phyloP scores from a whole-genome alignment of 2,888 invertebrate genomes.

The Platycheirus rosarum region DNA sequence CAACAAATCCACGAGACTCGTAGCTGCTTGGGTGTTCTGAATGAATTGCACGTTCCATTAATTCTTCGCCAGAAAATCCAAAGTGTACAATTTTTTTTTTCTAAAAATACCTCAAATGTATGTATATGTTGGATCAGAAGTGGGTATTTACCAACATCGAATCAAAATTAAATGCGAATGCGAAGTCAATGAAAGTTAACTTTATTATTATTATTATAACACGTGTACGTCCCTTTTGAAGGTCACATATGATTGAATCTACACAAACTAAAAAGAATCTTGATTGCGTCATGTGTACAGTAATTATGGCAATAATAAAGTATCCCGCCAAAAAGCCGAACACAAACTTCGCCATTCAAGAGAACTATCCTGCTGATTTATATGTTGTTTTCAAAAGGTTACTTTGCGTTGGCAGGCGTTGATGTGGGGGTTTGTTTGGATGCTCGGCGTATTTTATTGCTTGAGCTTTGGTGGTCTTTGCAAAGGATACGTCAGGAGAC shows the following conservation, averaged over 20 bases:
- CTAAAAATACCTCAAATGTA: constrained; percentile 33
- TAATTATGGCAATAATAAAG: background rate
- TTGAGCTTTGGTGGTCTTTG: no score
- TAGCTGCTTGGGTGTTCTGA: constrained; percentile 7
- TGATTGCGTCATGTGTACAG: background rate
- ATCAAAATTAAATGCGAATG: constrained; percentile 24
- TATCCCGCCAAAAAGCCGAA: background rate
- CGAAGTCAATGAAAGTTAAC: background rate
- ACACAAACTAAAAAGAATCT: constrained; percentile 1
- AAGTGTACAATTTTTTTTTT: constrained; percentile 1
- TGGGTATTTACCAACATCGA: background rate
- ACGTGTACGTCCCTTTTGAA: constrained; percentile 4
- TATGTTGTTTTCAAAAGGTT: background rate
- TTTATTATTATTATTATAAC: constrained; percentile 2
- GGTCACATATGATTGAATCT: background rate
- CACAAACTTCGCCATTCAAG: background rate
- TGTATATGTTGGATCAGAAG: constrained; percentile 13
- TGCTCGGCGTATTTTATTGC: no score
- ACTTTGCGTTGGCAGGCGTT: background rate
- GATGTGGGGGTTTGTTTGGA: no score
- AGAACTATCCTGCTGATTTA: background rate
- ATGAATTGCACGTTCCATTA: constrained; percentile 17
- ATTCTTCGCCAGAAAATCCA: background rate
- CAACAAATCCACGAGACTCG: background rate
- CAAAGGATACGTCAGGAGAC: no score